These are phyloP conservation scores for Orthosia cruda DNA, from an alignment of 2,888 invertebrate genomes.

Conservation along the genomic window DNA sequence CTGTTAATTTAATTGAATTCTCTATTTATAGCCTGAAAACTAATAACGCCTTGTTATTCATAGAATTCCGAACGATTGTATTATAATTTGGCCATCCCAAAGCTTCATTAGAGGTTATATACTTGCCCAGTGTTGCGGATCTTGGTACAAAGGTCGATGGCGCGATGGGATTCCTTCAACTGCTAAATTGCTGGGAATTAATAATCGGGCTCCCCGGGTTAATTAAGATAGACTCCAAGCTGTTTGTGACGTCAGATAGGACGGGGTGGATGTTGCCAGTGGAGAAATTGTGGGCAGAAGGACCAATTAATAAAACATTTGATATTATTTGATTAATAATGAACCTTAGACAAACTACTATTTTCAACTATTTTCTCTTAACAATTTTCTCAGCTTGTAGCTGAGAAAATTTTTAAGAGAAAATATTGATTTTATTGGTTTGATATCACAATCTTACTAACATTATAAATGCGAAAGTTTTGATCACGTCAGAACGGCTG, in stretches of 20 bases:
- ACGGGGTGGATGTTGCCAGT: conserved; percentile 43
- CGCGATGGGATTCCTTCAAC: conserved; percentile 69
- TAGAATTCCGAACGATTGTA: neutral
- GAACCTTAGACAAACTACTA: neutral
- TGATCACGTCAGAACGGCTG: too few species aligned
- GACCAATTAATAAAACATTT: conserved; percentile 6
- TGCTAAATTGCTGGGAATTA: conserved; percentile 80
- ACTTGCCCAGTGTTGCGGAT: conserved; percentile 29
- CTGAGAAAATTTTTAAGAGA: neutral
- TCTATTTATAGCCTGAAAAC: too few species aligned
- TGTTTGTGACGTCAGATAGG: conserved; percentile 74
- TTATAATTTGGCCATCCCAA: conserved; percentile 3
- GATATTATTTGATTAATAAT: too few species aligned
- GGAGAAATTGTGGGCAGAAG: conserved; percentile 37
- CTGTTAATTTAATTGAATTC: too few species aligned
- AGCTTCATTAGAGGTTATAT: conserved; percentile 23
- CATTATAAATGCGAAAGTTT: too few species aligned
- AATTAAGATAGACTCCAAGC: conserved; percentile 78
- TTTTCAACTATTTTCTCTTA: too few species aligned
- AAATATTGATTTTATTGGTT: neutral
- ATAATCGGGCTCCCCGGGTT: conserved; percentile 79
- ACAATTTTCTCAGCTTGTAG: too few species aligned
- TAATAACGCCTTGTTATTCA: neutral
- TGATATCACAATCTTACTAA: too few species aligned
- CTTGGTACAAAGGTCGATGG: conserved; percentile 68